Evolutionary conservation across 2,113 vertebrate species (phyloP).

Genomic region (Channa maculata): DNA sequence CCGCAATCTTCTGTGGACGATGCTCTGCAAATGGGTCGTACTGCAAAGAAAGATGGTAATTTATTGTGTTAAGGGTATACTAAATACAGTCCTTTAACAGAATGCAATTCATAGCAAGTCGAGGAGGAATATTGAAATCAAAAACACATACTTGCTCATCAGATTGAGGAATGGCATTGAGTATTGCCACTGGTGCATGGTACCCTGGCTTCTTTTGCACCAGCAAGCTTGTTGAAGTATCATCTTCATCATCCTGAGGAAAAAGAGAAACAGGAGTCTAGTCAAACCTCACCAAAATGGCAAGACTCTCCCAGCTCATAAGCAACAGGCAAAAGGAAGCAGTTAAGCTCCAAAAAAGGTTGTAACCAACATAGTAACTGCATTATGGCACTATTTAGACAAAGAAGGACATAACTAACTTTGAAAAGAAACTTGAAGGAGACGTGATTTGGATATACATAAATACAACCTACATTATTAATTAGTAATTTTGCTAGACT

Average conservation of each 20-base stretch:
- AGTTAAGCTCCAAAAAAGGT: constrained; percentile 23
- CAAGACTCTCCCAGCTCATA: constrained; percentile 61
- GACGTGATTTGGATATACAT: no score
- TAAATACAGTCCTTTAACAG: no score
- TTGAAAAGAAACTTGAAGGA: no score
- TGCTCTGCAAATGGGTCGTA: constrained; percentile 99
- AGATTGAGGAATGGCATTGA: constrained; percentile 98
- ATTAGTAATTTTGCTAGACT: no score
- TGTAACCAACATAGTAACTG: not conserved
- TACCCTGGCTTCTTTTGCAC: constrained; percentile 98
- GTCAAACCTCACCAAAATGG: constrained; percentile 52
- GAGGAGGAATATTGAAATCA: no score
- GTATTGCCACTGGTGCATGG: constrained; percentile 95
- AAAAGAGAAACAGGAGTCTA: constrained; percentile 48
- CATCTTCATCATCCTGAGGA: constrained; percentile 95
- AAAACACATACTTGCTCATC: constrained; percentile 89
- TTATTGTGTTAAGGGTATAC: no score
- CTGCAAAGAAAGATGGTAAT: constrained; percentile 70
- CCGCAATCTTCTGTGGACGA: constrained; percentile 94
- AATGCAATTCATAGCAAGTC: no score
- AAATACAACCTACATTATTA: no score
- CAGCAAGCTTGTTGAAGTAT: constrained; percentile 93
- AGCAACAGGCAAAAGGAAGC: constrained; percentile 27
- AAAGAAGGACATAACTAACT: not conserved
- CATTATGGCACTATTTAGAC: not conserved